phyloP scores from a whole-genome alignment of 2,797 vertebrate species.

The Squalus acanthias region DNA sequence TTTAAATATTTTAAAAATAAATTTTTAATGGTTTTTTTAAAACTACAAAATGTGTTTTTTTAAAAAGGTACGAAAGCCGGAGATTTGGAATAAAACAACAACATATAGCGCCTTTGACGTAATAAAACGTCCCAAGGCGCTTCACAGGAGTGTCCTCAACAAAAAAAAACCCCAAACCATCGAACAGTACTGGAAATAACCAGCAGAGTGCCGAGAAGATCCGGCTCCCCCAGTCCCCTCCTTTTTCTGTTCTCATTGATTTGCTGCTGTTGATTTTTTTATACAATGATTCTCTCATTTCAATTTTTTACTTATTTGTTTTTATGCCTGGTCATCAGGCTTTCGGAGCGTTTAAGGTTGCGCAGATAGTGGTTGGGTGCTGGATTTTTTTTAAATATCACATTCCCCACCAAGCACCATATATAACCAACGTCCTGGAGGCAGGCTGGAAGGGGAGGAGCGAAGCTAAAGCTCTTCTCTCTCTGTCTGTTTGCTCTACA shows the following conservation, averaged over 20 bases:
- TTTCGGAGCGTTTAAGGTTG: not conserved
- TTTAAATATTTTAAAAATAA: too few species aligned
- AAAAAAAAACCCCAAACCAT: too few species aligned
- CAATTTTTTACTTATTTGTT: not conserved
- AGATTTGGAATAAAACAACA: not conserved
- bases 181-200: too few species aligned
- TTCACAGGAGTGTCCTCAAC: too few species aligned
- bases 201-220: not conserved
- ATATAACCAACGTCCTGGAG: not conserved
- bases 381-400: not conserved
- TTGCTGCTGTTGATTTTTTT: not conserved
- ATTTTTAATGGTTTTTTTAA: too few species aligned
- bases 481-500: not conserved
- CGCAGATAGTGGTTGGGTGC: not conserved
- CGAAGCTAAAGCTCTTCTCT: not conserved
- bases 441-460: not conserved
- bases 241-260: not conserved
- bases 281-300: not conserved
- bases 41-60: too few species aligned
- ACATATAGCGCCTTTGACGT: not conserved
- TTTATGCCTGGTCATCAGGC: not conserved
- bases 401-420: not conserved
- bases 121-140: too few species aligned
- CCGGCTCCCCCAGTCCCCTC: not conserved
- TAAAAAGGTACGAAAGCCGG: slow-evolving; percentile 36